phyloP scores from a whole-genome alignment of 1,140 invertebrate genomes.

The Drosophila ficusphila region DNA sequence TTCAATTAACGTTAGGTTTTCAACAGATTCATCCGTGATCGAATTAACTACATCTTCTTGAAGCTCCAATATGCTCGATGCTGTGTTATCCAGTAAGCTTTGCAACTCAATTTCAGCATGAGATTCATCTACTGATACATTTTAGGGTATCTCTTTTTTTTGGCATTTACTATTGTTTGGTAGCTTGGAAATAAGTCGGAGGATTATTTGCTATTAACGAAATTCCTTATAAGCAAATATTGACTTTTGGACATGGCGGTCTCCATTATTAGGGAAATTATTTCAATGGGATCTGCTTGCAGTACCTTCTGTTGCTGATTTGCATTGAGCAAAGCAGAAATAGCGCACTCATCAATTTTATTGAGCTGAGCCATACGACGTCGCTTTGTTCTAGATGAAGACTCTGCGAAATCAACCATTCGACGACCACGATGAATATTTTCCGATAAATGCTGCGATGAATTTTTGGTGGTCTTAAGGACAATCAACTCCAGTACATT shows the following conservation, averaged over 20 bases:
- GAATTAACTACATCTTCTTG: too few relatives aligned
- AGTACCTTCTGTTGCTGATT: neutral
- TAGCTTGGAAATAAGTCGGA: too few relatives aligned
- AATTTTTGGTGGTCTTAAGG: neutral
- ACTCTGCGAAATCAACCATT: neutral
- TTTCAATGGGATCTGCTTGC: too few relatives aligned
- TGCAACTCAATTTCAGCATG: neutral
- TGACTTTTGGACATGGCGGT: too few relatives aligned
- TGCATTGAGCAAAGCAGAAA: constrained; percentile 1
- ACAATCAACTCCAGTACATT: neutral
- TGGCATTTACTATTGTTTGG: too few relatives aligned
- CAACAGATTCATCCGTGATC: too few relatives aligned
- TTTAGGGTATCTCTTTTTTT: too few relatives aligned
- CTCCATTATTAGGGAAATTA: too few relatives aligned
- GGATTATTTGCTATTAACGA: neutral
- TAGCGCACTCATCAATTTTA: neutral
- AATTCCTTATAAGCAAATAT: constrained; percentile 1
- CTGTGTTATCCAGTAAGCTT: constrained; percentile 6
- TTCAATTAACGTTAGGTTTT: neutral
- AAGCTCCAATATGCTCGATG: constrained; percentile 1
- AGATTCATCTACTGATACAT: too few relatives aligned
- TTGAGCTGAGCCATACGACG: neutral
- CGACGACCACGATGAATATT: neutral
- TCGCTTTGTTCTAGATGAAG: neutral
- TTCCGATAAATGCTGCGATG: too few relatives aligned